phyloP scores from a whole-genome alignment of 2,888 invertebrate species.

The Ametastegia equiseti region DNA sequence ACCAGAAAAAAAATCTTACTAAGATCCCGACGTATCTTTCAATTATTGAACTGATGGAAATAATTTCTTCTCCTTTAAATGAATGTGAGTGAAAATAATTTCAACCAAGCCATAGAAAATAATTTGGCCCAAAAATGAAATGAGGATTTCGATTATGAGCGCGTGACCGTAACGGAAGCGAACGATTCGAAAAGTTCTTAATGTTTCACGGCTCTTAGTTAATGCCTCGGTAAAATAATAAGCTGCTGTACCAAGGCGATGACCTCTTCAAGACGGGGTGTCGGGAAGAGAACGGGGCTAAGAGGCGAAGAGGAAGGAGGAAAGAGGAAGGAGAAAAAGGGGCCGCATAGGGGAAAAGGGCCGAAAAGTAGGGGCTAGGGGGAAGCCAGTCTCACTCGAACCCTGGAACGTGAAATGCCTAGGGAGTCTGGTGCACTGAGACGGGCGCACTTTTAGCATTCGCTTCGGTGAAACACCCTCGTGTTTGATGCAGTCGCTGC shows the following conservation, averaged over 20 bases:
- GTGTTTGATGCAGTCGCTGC: background rate
- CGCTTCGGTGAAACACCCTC: constrained; percentile 34
- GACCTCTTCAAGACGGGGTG: constrained; percentile 8
- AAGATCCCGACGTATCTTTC: too few species aligned
- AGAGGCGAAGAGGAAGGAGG: constrained; percentile 48
- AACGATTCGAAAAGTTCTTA: constrained; percentile 22
- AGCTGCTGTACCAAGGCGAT: constrained; percentile 10
- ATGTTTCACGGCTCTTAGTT: constrained; percentile 34
- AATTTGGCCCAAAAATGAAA: constrained; percentile 1
- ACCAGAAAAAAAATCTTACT: too few species aligned
- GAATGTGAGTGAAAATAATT: background rate
- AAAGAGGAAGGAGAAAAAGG: background rate
- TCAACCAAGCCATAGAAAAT: too few species aligned
- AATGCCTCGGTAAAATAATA: constrained; percentile 38
- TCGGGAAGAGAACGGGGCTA: background rate
- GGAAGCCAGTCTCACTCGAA: constrained; percentile 43
- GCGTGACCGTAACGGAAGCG: constrained; percentile 28
- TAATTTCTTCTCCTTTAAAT: background rate
- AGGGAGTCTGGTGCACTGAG: constrained; percentile 28
- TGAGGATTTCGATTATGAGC: constrained; percentile 25
- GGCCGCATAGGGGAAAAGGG: too few species aligned
- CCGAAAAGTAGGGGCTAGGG: background rate
- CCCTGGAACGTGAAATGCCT: constrained; percentile 21
- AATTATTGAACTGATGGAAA: too few species aligned
- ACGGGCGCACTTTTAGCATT: constrained; percentile 28